Evolutionary conservation across 2,888 invertebrate species (phyloP).

Genomic region (Cotesia congregata): DNA sequence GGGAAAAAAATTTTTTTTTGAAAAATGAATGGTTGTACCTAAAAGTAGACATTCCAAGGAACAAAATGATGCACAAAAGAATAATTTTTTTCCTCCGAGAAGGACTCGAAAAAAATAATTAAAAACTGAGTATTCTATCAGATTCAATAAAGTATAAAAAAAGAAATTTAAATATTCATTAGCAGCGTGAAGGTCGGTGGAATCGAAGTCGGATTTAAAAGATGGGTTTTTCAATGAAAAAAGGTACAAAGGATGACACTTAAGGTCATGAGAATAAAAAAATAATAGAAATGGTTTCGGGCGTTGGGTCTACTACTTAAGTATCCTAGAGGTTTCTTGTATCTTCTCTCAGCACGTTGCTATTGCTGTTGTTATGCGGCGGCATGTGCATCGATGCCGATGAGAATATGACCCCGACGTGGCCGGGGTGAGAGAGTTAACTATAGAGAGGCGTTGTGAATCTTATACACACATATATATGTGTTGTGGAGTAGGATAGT

Average conservation of each 20-base stretch:
- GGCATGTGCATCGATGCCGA: conserved; percentile 25
- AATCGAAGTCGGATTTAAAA: too few species aligned
- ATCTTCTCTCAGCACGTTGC: conserved; percentile 21
- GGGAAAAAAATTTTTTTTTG: too few species aligned
- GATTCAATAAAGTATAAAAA: too few species aligned
- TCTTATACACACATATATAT: conserved; percentile 26
- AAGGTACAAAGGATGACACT: conserved; percentile 5
- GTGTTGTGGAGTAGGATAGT: conserved; percentile 7
- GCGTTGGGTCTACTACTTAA: conserved; percentile 2
- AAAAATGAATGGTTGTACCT: background rate
- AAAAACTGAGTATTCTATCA: too few species aligned
- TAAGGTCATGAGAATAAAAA: conserved; percentile 16
- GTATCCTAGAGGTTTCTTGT: background rate
- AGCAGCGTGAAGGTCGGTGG: too few species aligned
- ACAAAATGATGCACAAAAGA: background rate
- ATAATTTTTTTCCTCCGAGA: background rate
- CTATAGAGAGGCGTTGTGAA: conserved; percentile 29
- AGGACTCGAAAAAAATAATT: background rate
- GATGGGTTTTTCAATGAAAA: background rate
- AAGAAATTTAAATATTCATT: too few species aligned
- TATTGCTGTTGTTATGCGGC: background rate
- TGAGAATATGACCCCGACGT: conserved; percentile 30
- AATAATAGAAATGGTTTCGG: conserved; percentile 16
- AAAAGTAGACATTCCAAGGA: background rate
- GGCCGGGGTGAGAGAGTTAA: conserved; percentile 19